Evolutionary conservation across 2,888 invertebrate species (phyloP).

Genomic region (Adelognathus sp.): DNA sequence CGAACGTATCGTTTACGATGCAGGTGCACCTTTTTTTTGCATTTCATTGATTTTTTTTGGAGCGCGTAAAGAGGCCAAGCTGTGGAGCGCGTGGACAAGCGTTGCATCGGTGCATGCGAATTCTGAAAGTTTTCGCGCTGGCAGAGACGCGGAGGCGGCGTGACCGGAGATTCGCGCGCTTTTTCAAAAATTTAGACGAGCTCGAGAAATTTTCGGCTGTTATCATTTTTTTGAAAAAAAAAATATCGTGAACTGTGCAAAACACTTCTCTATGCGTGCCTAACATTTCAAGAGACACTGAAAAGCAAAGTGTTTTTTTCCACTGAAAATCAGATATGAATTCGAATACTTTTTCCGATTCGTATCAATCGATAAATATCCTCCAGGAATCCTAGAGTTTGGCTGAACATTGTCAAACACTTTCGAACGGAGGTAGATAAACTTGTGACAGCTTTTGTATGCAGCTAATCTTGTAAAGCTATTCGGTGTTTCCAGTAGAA

Average conservation of each 20-base stretch:
- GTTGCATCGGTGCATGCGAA: not conserved
- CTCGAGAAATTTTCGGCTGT: not conserved
- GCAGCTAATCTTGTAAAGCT: constrained; percentile 50
- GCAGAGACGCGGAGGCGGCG: too few relatives aligned
- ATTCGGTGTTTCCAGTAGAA: constrained; percentile 17
- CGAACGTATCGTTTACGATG: not conserved
- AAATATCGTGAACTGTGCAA: too few relatives aligned
- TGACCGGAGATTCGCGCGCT: not conserved
- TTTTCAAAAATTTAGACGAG: not conserved
- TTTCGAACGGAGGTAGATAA: constrained; percentile 76
- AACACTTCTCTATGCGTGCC: too few relatives aligned
- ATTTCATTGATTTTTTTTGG: constrained; percentile 26
- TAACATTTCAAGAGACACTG: too few relatives aligned
- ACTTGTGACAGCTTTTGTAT: constrained; percentile 60
- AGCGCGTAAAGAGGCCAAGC: not conserved
- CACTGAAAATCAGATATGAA: too few relatives aligned
- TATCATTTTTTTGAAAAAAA: not conserved
- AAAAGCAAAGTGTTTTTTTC: too few relatives aligned
- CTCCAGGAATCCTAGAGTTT: too few relatives aligned
- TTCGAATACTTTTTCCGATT: too few relatives aligned
- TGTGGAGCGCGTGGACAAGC: not conserved
- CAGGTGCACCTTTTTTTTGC: not conserved
- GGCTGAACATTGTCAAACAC: constrained; percentile 64
- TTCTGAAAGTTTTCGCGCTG: not conserved
- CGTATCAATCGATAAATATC: too few relatives aligned